Evolutionary conservation across 1,140 invertebrate species (phyloP).

Genomic region (Ruditapes philippinarum): DNA sequence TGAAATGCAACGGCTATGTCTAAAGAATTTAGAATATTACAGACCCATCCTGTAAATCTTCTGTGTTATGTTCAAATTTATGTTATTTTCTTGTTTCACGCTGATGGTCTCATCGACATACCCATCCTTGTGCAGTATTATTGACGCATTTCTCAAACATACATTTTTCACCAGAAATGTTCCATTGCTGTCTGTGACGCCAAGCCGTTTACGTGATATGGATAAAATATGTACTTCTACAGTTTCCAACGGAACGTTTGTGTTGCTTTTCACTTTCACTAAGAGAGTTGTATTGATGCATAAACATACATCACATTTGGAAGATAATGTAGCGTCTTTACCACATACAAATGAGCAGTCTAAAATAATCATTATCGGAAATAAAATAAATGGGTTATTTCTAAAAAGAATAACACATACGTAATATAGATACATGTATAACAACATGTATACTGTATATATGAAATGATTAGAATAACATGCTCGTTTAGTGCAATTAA

Average conservation of each 20-base stretch:
- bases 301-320: not conserved
- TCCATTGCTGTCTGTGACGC: not conserved
- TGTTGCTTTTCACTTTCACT: not conserved
- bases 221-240: not conserved
- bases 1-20: too few relatives aligned
- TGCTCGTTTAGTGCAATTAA: too few relatives aligned
- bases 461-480: too few relatives aligned
- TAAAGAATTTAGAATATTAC: not conserved
- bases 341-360: not conserved
- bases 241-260: not conserved
- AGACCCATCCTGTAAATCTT: not conserved
- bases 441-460: too few relatives aligned
- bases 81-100: not conserved
- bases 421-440: too few relatives aligned
- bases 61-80: not conserved
- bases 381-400: too few relatives aligned
- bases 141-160: not conserved
- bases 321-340: not conserved
- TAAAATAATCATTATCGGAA: not conserved
- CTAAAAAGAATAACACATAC: too few relatives aligned
- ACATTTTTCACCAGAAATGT: not conserved
- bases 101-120: not conserved
- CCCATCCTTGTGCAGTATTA: not conserved
- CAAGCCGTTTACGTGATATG: not conserved
- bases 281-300: not conserved